Conservation (phyloP, 2,888 invertebrate genomes). For the Pilophorus perplexus region DNA sequence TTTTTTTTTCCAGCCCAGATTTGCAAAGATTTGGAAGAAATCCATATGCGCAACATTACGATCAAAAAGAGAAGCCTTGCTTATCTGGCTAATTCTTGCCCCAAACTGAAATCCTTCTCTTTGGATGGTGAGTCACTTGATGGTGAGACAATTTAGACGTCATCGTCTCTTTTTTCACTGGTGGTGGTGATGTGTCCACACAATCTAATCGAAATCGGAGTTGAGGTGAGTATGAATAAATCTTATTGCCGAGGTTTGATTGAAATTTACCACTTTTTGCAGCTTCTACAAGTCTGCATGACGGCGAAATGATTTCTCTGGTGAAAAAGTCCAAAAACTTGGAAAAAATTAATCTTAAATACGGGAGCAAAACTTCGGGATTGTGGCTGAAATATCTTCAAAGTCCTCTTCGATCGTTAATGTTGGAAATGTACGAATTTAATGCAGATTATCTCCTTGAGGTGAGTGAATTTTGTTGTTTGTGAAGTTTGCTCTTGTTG, state of each 20-base stretch:
- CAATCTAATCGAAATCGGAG: too few species aligned
- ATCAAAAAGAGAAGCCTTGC: slow-evolving; percentile 40
- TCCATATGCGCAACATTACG: slow-evolving; percentile 34
- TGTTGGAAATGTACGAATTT: slow-evolving; percentile 42
- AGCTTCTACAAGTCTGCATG: slow-evolving; percentile 27
- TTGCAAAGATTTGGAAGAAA: slow-evolving; percentile 38
- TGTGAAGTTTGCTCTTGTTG: neutral
- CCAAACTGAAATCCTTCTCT: slow-evolving; percentile 38
- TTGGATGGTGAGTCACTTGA: slow-evolving; percentile 39
- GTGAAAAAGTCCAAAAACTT: slow-evolving; percentile 40
- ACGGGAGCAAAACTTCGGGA: slow-evolving; percentile 22
- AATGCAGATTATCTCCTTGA: slow-evolving; percentile 26
- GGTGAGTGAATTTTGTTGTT: slow-evolving; percentile 25
- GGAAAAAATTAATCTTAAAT: slow-evolving; percentile 36
- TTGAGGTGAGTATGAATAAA: too few species aligned
- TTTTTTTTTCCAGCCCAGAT: slow-evolving; percentile 26
- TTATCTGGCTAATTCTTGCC: slow-evolving; percentile 40
- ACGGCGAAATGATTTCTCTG: slow-evolving; percentile 42
- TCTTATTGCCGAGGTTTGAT: too few species aligned
- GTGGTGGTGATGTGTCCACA: too few species aligned
- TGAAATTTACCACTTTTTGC: neutral
- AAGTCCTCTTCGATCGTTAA: slow-evolving; percentile 27
- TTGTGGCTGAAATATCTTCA: slow-evolving; percentile 36
- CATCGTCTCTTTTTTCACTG: too few species aligned
- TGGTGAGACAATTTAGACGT: too few species aligned